Evolutionary conservation across 2,888 invertebrate species (phyloP), one percentile per base, ranked within the genome.

Genomic region (Drosophila hamatofila): DNA sequence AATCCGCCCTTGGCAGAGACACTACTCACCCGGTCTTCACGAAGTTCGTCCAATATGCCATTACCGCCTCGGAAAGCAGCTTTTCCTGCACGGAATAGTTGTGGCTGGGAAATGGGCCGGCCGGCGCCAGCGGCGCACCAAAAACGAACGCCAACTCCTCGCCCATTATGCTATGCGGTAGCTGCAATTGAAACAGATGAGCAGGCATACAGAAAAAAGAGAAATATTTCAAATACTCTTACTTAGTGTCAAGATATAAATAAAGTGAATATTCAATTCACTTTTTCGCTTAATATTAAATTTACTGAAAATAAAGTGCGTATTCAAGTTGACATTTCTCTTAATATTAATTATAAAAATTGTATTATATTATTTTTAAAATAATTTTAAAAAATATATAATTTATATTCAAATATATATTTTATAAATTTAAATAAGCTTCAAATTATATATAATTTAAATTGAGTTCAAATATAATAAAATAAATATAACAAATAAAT

Each of bases 21-120:
- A 71, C 72, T 60, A 93, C 95, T 94, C 93, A 97, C 98, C 98
- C 98, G 63, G 96, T 96, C 93, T 96, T 96, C 3, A 97, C 97
- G 89, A 98, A 98, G 93, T 98, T 98, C 70, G 96, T 96, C 96
- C 97, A 97, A 92, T 96, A 95, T 78, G 96, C 95, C 96, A 98
- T 98, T 84, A 97, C 94, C 35, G 96, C 95, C 93, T 97, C 97
- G 55, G 97, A 96, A 68, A 98, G 95, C 54, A 96, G 94, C 88
- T 95, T 95, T 93, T 98, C 98, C 66, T 95, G 95, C 68, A 94
- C 94, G 42, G 96, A 96, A 93, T 96, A 98, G 86, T 95, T 95
- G 55, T 94, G 94, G 48, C 94, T 94, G 72, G 94, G 95, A 82
- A 96, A 96, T 83, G 96, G 96, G 81, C 95, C 95, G 81, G 94